Percentiles rank a stretch among this genome's conserved stretches.
These are phyloP conservation scores for Pogona vitticeps DNA, from an alignment of 2,113 vertebrate species.

Conservation along the genomic window DNA sequence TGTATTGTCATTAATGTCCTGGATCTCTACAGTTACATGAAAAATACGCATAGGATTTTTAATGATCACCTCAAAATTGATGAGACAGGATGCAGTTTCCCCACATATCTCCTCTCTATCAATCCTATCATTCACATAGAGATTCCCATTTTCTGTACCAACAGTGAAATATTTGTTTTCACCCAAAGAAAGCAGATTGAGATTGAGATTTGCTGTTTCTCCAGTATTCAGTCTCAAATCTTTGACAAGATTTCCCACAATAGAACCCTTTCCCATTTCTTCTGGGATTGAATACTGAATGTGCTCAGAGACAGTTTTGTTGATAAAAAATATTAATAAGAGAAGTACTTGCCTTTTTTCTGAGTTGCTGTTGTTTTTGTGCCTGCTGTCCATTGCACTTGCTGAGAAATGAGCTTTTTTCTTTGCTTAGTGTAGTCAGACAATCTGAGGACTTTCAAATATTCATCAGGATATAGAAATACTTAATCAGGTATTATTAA, in stretches of 20 bases:
- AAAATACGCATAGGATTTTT: slow-evolving; percentile 75
- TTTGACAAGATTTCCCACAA: slow-evolving; percentile 79
- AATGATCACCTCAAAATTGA: slow-evolving; percentile 69
- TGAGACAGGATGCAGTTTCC: slow-evolving; percentile 56
- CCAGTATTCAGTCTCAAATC: slow-evolving; percentile 76
- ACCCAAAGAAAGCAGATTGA: slow-evolving; percentile 68
- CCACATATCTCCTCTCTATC: slow-evolving; percentile 75
- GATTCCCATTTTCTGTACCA: slow-evolving; percentile 68
- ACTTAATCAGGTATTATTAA: neutral
- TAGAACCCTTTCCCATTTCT: slow-evolving; percentile 74
- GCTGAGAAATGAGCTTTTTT: neutral
- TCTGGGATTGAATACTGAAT: slow-evolving; percentile 81
- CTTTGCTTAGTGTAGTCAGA: neutral
- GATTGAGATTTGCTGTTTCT: slow-evolving; percentile 72
- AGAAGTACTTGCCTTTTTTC: slow-evolving; percentile 53
- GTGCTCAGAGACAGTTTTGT: slow-evolving; percentile 55
- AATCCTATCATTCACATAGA: slow-evolving; percentile 72
- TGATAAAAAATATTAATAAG: slow-evolving; percentile 58
- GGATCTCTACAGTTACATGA: slow-evolving; percentile 63
- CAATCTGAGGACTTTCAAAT: neutral
- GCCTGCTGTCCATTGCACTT: neutral
- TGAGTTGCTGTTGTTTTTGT: neutral
- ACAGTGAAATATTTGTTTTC: slow-evolving; percentile 67
- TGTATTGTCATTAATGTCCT: slow-evolving; percentile 76
- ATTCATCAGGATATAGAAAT: neutral